phyloP scores from a whole-genome alignment of 2,113 vertebrate species.

The Rhinoderma darwinii region DNA sequence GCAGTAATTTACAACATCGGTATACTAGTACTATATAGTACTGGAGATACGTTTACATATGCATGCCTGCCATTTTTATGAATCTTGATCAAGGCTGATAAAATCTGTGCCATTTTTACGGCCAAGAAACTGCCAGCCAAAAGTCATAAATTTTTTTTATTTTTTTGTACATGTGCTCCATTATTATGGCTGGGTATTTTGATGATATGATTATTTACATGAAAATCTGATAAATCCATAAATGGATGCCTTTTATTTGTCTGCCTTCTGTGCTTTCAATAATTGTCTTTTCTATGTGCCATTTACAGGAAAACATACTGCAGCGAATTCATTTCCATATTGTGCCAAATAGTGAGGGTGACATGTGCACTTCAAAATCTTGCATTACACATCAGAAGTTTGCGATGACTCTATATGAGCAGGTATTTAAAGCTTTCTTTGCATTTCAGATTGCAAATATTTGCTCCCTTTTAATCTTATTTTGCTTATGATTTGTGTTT shows the following conservation, averaged over 20 bases:
- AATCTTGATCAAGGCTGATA: background rate
- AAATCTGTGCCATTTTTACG: background rate
- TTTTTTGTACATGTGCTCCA: background rate
- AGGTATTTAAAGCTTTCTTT: slow-evolving; percentile 74
- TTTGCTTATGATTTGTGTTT: background rate
- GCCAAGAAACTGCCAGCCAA: background rate
- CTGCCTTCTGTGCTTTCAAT: background rate
- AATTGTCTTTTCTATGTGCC: background rate
- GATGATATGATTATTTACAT: background rate
- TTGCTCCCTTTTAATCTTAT: too few relatives aligned
- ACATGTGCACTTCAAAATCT: slow-evolving; percentile 93
- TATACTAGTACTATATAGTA: background rate
- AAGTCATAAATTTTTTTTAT: too few relatives aligned
- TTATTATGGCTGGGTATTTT: background rate
- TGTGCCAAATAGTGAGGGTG: slow-evolving; percentile 85
- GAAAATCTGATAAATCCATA: background rate
- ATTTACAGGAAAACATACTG: slow-evolving; percentile 89
- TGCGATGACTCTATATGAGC: slow-evolving; percentile 95
- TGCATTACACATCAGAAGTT: slow-evolving; percentile 99
- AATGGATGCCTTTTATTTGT: background rate
- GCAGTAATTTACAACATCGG: too few relatives aligned
- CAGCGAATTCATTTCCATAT: slow-evolving; percentile 94
- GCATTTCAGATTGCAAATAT: background rate
- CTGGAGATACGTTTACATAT: background rate
- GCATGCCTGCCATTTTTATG: background rate